phyloP scores from a whole-genome alignment of 23 tunicate species.

The Ascidia mentula region DNA sequence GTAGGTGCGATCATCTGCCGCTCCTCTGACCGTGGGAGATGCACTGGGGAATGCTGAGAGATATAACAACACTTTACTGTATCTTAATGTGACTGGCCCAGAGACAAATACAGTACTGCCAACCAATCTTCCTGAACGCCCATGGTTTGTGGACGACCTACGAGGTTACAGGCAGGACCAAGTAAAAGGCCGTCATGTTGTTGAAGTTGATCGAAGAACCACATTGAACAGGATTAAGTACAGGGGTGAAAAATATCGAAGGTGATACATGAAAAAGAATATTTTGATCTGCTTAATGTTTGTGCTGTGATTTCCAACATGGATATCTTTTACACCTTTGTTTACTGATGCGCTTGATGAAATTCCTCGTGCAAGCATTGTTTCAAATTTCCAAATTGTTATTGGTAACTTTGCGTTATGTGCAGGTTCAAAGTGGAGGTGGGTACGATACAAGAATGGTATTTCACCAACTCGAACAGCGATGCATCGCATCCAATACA shows the following conservation, averaged over 20 bases:
- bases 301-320: too few relatives aligned
- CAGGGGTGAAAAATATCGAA: not conserved
- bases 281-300: too few relatives aligned
- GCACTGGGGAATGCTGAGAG: constrained; percentile 16
- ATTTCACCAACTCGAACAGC: constrained; percentile 24
- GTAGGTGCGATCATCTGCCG: constrained; percentile 33
- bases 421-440: constrained; percentile 24
- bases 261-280: too few relatives aligned
- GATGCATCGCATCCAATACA: constrained; percentile 37
- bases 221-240: constrained; percentile 33
- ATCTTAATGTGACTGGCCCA: constrained; percentile 25
- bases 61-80: constrained; percentile 22
- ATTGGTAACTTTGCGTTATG: too few relatives aligned
- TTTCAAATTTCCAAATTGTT: too few relatives aligned
- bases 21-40: not conserved
- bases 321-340: too few relatives aligned
- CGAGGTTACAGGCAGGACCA: constrained; percentile 20
- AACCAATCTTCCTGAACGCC: constrained; percentile 28
- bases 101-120: not conserved
- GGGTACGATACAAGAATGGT: constrained; percentile 55
- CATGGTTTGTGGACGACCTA: constrained; percentile 21
- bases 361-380: too few relatives aligned
- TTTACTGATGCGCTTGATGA: too few relatives aligned
- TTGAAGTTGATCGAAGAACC: constrained; percentile 26
- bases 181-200: constrained; percentile 31